Evolutionary conservation across 2,113 vertebrate genomes (phyloP).

Genomic region (western clawed frog (Xenopus tropicalis)): DNA sequence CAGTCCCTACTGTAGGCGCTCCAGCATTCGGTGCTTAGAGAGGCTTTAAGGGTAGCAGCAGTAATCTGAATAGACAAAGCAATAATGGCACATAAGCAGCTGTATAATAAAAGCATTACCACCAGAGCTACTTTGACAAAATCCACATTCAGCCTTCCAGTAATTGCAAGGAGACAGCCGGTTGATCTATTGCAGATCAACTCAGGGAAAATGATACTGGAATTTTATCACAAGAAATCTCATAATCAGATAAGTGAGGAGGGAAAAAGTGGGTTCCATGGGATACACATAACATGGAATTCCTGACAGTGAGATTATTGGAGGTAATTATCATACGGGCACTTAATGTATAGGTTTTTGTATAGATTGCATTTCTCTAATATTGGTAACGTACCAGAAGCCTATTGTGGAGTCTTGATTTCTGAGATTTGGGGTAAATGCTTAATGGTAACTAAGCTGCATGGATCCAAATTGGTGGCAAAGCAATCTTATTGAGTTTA

Average conservation of each 20-base stretch:
- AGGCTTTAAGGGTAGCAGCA: background rate
- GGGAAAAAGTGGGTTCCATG: background rate
- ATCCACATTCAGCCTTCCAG: background rate
- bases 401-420: too few species aligned
- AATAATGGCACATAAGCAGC: conserved; percentile 1
- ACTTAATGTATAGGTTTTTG: too few species aligned
- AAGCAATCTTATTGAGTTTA: too few species aligned
- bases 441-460: too few species aligned
- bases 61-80: background rate
- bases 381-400: too few species aligned
- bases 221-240: background rate
- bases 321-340: too few species aligned
- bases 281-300: too few species aligned
- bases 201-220: background rate
- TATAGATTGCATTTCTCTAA: too few species aligned
- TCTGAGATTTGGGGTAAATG: too few species aligned
- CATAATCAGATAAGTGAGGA: too few species aligned
- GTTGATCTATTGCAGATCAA: background rate
- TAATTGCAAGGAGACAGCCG: background rate
- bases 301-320: too few species aligned
- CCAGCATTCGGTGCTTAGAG: background rate
- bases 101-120: background rate
- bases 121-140: background rate
- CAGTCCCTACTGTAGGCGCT: background rate
- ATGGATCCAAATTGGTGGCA: too few species aligned